Evolutionary conservation across 2,797 vertebrate species (phyloP).

Genomic region (Protosalanx chinensis): DNA sequence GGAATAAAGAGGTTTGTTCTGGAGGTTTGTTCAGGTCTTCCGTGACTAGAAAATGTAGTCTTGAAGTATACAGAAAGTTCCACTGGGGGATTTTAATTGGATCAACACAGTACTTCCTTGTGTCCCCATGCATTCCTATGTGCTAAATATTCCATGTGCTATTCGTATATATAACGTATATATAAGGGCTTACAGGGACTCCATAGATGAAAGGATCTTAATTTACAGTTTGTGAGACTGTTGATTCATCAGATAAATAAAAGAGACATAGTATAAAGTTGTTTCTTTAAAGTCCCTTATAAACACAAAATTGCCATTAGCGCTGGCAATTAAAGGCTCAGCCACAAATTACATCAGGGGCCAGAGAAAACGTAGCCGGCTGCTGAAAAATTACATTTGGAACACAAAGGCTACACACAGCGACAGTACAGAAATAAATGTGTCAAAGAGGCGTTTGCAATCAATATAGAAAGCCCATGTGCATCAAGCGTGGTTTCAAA

Average conservation of each 20-base stretch:
- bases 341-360: constrained; percentile 37
- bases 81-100: constrained; percentile 34
- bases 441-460: constrained; percentile 58
- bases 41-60: constrained; percentile 20
- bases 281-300: constrained; percentile 33
- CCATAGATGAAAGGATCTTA: constrained; percentile 30
- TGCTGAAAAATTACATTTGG: constrained; percentile 26
- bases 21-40: constrained; percentile 1
- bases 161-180: constrained; percentile 29
- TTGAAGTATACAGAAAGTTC: constrained; percentile 30
- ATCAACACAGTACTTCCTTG: constrained; percentile 24
- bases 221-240: constrained; percentile 17
- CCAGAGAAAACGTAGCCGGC: constrained; percentile 26
- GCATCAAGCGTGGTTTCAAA: constrained; percentile 49
- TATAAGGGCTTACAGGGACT: constrained; percentile 39
- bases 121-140: constrained; percentile 29
- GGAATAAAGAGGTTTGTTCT: not conserved
- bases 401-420: constrained; percentile 39
- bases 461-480: constrained; percentile 59
- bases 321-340: constrained; percentile 17
- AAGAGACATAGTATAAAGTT: constrained; percentile 26
- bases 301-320: constrained; percentile 42
- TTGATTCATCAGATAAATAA: constrained; percentile 45
- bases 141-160: constrained; percentile 12
- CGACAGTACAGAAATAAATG: constrained; percentile 58